A percentile compares a stretch with the other conserved stretches of the same genome.
These are phyloP conservation scores for Heliconius ismenius DNA, from an alignment of 2,888 invertebrate species.

Conservation along the genomic window DNA sequence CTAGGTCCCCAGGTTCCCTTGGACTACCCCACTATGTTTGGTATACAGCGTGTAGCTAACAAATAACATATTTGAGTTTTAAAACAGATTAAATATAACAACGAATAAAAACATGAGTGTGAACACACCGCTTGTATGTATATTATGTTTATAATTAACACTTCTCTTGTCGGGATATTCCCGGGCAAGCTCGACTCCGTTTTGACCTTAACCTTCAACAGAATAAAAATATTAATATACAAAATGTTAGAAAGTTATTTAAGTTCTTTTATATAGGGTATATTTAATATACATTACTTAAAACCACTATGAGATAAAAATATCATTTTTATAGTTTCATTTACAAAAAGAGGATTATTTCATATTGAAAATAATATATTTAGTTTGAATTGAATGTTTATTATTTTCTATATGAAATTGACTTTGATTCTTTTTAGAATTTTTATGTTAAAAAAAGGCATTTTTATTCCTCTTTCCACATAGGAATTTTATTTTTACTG, in stretches of 20 bases:
- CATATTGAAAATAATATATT: too few relatives aligned
- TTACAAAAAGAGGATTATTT: too few relatives aligned
- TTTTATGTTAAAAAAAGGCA: neutral
- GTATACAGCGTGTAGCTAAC: too few relatives aligned
- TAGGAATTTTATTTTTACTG: neutral
- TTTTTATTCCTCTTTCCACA: neutral
- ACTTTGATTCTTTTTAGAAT: neutral
- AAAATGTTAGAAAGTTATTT: constrained; percentile 10
- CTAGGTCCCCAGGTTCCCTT: too few relatives aligned
- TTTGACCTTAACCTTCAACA: constrained; percentile 38
- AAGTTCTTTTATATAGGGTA: too few relatives aligned
- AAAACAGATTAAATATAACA: neutral
- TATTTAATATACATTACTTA: too few relatives aligned
- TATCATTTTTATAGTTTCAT: too few relatives aligned
- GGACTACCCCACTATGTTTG: too few relatives aligned
- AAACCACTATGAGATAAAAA: too few relatives aligned
- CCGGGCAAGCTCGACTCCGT: constrained; percentile 21
- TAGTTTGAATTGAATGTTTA: neutral
- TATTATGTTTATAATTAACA: constrained; percentile 38
- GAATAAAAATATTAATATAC: constrained; percentile 3
- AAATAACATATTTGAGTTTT: neutral
- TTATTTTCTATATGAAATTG: neutral
- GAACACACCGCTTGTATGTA: constrained; percentile 9
- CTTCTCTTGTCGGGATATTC: constrained; percentile 28
- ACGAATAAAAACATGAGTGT: neutral